Evolutionary conservation across 2,888 invertebrate genomes (phyloP), one percentile per base, ranked within the genome.

Genomic region (Baronia brevicornis): DNA sequence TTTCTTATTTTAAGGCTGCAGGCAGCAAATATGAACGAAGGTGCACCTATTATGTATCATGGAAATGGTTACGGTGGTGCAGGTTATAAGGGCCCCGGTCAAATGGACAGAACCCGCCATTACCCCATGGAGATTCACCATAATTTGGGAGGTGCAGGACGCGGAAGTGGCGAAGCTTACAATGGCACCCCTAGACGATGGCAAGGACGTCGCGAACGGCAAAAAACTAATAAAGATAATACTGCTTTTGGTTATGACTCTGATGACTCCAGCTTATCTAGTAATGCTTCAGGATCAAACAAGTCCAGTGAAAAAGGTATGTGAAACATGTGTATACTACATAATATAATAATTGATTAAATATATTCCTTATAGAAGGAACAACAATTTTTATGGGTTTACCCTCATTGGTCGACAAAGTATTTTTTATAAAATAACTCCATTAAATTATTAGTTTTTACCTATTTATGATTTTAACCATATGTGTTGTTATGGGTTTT

Each of bases 181-280:
- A 54, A 50, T 28, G 61, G 48, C 43, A 57, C 54, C 25, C 64
- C 65, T 10, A 46, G 72, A 54, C 43, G 66, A 51, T 66, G 66
- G 59, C 51, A 47, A 41, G 60, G 65, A 33, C 71, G 68, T 28
- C 63, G 68, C 12, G 68, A 70, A 15, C 63, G 68, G 14, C 69
- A 59, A 18, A 58, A 51, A 6, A 36, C 40, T 30, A 69, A 60
- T 36, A 54, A 51, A 14, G 68, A 74, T 29, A 67, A 61, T 51
- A 68, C 68, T 9, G 77, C 79, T 31, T 80, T 82, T 42, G 75
- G 72, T 10, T 80, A 82, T 44, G 82, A 84, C 38, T 84, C 82
- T 9, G 82, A 84, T 50, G 82, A 84, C 53, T 84, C 82, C 32
- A 84, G 82, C 45, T 56, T 79, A 23, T 82, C 84, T n/a, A 84